Base-by-base conservation (phyloP, 2,797 vertebrate species). In the Microctenopoma stevenorrisi region DNA sequence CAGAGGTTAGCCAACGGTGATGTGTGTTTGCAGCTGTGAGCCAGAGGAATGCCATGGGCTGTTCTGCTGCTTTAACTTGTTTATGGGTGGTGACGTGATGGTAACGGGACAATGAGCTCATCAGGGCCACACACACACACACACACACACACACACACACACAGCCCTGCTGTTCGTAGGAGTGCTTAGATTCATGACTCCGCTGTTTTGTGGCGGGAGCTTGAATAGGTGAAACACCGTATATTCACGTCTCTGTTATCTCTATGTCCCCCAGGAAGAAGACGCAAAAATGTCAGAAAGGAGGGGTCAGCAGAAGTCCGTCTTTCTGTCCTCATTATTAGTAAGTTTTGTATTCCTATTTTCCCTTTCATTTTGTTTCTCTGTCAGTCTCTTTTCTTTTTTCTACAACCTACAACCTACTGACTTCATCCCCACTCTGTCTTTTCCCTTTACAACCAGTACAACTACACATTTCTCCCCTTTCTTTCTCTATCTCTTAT, bases 311-410 rank as follows among this genome's bases (percentile, higher is more conserved):
- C 94, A 86, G 82, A 94, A 93, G 89, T 93, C 83, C 51, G 78
- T 94, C 6, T 72, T 96, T 78, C 92, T 98, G 79, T 95, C 94
- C 2, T 92, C 96, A 42, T 84, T 98, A 69, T 88, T 98, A 93
- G 98, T 99, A 93, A 89, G 96, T 84, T 67, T 43, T 37, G 59
- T 26, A 10, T 44, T 53, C 12, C 5, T 57, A 42, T 40, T 28
- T 26, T 9, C 3, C 11, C 40, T 7, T 22, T 42, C 40, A 57
- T 7, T 12, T 44, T 37, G 43, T 25, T 30, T 6, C 8, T 62
- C 5, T 35, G 28, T 13, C 10, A n/a, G 60, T 14, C 4, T n/a
- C 1, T 10, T 50, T 18, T 43, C 10, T 2, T 49, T 30, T 33
- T 30, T 30, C 28, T 30, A 30, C 28, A 30, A 30, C 28, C 30